Base-by-base conservation (phyloP, 2,113 vertebrate genomes). In the Xenopus laevis region DNA sequence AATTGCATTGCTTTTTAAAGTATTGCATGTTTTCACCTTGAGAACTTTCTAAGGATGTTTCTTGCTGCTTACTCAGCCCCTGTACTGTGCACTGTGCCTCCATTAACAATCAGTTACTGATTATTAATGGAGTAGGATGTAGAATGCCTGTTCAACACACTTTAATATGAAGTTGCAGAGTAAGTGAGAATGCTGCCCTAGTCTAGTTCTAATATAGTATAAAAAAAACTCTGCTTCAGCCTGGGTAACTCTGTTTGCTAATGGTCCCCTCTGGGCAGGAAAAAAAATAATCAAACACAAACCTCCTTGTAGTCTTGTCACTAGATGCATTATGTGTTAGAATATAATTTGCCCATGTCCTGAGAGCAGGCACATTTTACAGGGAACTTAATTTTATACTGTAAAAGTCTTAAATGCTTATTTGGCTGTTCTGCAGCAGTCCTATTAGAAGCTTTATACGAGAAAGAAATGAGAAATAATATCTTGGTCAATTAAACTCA, bases 401-500 rank as follows among this genome's bases (percentile, higher is more conserved):
- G 74, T 77, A 64, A 70, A 77, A 77, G 67, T 70, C 66, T 70
- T 77, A 77, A 70, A 77, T 77, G 74, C 74, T 77, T 77, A 77
- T 77, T 77, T 77, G 74, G 74, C 74, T 77, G 57, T 75, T 75
- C 65, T 75, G 67, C 18, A n/a, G 47, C 65, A 40, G 17, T 77
- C 64, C 74, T 77, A 77, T 70, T 77, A 77, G 74, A 70, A 60
- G 21, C 74, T 77, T 77, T 70, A 77, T 77, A 77, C 9, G 66
- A 64, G 74, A 69, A 53, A 77, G 74, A 77, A 70, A 77, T 77
- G 74, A 69, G 74, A 70, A 70, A 77, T 76, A 69, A 76, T 77
- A 77, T 77, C 74, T 77, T 77, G 74, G 74, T 77, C 74, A 77
- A 77, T 77, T 77, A 77, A 77, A 77, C 74, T 77, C 74, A 77